Conservation (phyloP, 2,113 vertebrate genomes). For the Procavia capensis region DNA sequence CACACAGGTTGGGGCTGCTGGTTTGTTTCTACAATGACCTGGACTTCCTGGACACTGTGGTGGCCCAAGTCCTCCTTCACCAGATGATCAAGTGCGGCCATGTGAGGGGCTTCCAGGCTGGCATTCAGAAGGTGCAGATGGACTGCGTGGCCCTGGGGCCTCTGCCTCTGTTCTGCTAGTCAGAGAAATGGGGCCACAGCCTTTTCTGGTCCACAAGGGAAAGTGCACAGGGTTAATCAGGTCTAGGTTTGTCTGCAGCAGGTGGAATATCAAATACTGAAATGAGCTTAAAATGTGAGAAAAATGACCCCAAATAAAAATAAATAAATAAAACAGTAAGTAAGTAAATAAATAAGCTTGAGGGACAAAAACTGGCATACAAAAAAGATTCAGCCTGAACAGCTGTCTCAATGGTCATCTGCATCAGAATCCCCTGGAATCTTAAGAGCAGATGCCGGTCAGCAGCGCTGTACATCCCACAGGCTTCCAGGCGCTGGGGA, state of each 20-base stretch:
- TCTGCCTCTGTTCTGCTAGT: neutral
- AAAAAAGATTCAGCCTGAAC: neutral
- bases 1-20: conserved; percentile 87
- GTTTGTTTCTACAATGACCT: conserved; percentile 90
- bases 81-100: conserved; percentile 92
- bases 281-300: neutral
- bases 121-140: conserved; percentile 87
- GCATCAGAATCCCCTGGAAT: accelerated
- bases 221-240: accelerated
- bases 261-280: neutral
- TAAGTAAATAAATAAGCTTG: neutral
- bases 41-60: conserved; percentile 84
- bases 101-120: conserved; percentile 85
- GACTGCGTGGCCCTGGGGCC: neutral
- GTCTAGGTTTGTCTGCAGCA: neutral
- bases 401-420: neutral
- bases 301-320: no score
- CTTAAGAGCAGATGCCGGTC: neutral
- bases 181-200: neutral
- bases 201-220: neutral
- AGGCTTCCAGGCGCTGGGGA: neutral
- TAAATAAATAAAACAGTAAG: no score
- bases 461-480: neutral
- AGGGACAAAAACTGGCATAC: neutral
- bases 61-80: conserved; percentile 89